phyloP scores from a whole-genome alignment of 2,888 invertebrate genomes.

The Cantharis rufa region DNA sequence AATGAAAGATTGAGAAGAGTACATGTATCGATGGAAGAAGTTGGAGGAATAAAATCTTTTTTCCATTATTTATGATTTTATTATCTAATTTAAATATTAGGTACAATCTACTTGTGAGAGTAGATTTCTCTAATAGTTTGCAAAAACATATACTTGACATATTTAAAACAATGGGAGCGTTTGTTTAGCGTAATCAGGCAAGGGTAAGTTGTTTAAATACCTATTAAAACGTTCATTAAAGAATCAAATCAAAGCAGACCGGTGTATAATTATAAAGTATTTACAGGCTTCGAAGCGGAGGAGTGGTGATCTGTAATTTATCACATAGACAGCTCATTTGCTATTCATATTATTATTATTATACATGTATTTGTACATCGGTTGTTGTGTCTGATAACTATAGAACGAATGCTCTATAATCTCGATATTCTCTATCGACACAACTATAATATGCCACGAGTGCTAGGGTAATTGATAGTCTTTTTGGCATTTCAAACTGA shows the following conservation, averaged over 20 bases:
- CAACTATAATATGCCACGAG: neutral
- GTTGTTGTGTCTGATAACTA: neutral
- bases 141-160: conserved; percentile 18
- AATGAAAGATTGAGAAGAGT: too few relatives aligned
- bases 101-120: neutral
- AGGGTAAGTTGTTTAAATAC: conserved; percentile 43
- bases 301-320: conserved; percentile 55
- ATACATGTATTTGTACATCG: conserved; percentile 7
- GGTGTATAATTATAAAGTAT: conserved; percentile 58
- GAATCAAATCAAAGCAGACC: conserved; percentile 53
- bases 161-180: conserved; percentile 34
- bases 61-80: too few relatives aligned
- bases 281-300: conserved; percentile 52
- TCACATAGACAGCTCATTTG: conserved; percentile 55
- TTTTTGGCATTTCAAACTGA: neutral
- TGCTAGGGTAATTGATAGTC: neutral
- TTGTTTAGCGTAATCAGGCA: conserved; percentile 38
- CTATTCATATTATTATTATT: conserved; percentile 55
- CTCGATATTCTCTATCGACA: neutral
- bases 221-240: conserved; percentile 55
- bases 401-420: neutral
- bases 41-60: too few relatives aligned
- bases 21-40: too few relatives aligned
- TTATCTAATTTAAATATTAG: too few relatives aligned
- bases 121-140: neutral